A percentile compares a stretch with the other conserved stretches of the same genome.
phyloP scores from a whole-genome alignment of 2,888 invertebrate species.

The Sepioteuthis lessoniana region DNA sequence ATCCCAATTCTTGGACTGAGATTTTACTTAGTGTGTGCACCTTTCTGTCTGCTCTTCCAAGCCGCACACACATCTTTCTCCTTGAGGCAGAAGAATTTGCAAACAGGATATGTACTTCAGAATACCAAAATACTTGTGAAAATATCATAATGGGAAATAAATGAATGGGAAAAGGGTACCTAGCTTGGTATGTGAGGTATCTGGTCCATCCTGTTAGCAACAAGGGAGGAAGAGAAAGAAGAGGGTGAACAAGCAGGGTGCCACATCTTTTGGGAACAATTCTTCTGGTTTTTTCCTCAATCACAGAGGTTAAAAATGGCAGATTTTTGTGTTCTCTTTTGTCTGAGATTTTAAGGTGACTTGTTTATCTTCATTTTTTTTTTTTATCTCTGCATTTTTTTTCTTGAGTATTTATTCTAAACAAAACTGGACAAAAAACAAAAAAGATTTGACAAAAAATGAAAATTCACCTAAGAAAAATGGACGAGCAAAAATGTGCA shows the following conservation, averaged over 20 bases:
- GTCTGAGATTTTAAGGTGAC: too few relatives aligned
- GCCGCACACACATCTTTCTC: neutral
- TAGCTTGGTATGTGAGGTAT: neutral
- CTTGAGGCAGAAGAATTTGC: slow-evolving; percentile 9
- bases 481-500: too few relatives aligned
- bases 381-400: too few relatives aligned
- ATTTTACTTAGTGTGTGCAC: neutral
- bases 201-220: slow-evolving; percentile 1
- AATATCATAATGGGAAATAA: slow-evolving; percentile 16
- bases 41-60: neutral
- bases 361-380: too few relatives aligned
- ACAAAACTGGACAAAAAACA: too few relatives aligned
- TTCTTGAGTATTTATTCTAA: too few relatives aligned
- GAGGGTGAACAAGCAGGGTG: neutral
- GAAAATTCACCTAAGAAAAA: too few relatives aligned
- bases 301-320: neutral
- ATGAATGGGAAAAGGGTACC: slow-evolving; percentile 4
- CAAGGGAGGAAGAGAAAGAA: neutral
- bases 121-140: slow-evolving; percentile 1
- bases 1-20: neutral
- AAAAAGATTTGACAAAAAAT: too few relatives aligned
- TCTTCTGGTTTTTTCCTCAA: neutral
- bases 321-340: neutral
- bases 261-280: neutral
- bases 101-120: slow-evolving; percentile 20